Percentiles rank a stretch among this genome's conserved stretches.
phyloP scores from a whole-genome alignment of 2,113 vertebrate genomes.

The Sisor rabdophorus region DNA sequence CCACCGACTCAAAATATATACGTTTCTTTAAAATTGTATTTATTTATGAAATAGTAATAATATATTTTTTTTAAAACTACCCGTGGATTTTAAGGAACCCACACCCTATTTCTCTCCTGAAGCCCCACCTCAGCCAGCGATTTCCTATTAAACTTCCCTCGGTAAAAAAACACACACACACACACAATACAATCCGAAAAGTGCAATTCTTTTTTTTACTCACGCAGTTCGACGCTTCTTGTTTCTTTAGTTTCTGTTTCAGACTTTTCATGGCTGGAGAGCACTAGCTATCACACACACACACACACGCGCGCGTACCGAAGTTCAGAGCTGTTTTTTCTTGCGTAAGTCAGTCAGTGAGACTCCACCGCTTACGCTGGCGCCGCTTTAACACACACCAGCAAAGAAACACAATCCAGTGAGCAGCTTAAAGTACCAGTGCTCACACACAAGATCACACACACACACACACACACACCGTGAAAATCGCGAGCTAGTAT shows the following conservation, averaged over 20 bases:
- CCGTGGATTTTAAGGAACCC: background rate
- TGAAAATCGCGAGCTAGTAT: background rate
- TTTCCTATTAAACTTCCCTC: constrained; percentile 10
- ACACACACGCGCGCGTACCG: too few relatives aligned
- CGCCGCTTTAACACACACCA: constrained; percentile 23
- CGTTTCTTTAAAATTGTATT: background rate
- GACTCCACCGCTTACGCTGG: constrained; percentile 34
- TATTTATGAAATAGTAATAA: background rate
- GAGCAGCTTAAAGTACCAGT: constrained; percentile 20
- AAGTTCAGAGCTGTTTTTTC: constrained; percentile 23
- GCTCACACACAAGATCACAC: background rate
- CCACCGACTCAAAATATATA: background rate
- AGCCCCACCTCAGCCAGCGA: constrained; percentile 18
- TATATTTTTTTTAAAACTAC: background rate
- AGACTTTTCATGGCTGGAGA: constrained; percentile 49
- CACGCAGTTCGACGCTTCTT: constrained; percentile 35
- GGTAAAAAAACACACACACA: background rate
- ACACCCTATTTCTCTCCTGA: constrained; percentile 23
- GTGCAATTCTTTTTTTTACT: too few relatives aligned
- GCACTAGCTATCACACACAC: background rate
- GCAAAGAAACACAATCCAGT: constrained; percentile 11
- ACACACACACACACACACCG: background rate
- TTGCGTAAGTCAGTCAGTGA: constrained; percentile 8
- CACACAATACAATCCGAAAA: too few relatives aligned
- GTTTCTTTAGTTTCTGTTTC: constrained; percentile 48